Evolutionary conservation across 2,888 invertebrate genomes (phyloP).

Genomic region (Cybosia mesomella): DNA sequence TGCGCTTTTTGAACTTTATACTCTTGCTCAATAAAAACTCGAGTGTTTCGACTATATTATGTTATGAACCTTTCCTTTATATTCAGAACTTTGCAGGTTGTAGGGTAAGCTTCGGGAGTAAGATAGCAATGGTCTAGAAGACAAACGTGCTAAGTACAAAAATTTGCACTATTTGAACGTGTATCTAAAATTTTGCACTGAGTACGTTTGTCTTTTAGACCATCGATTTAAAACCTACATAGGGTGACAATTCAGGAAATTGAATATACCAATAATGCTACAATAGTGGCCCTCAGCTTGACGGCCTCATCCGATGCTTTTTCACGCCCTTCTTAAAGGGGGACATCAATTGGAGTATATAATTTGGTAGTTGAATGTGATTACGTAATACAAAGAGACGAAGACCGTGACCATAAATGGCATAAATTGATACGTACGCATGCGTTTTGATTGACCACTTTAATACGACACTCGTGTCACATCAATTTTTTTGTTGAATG

Average conservation of each 20-base stretch:
- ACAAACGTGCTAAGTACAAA: no score
- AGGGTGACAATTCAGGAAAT: no score
- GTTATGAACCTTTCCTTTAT: neutral
- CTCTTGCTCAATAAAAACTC: neutral
- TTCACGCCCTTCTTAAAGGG: no score
- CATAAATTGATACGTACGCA: conserved; percentile 31
- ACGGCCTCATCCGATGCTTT: no score
- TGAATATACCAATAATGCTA: no score
- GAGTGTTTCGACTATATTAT: neutral
- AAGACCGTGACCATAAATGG: conserved; percentile 39
- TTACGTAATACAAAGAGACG: neutral
- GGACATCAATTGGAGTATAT: no score
- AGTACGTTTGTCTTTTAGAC: no score
- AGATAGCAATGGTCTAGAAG: no score
- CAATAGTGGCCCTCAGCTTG: no score
- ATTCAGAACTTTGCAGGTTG: neutral
- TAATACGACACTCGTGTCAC: conserved; percentile 21
- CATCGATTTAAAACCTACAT: no score
- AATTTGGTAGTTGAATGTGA: neutral
- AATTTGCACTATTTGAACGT: no score
- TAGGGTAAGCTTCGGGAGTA: neutral
- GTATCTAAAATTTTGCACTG: no score
- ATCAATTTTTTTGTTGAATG: conserved; percentile 21
- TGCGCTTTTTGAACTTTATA: neutral
- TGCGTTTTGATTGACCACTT: conserved; percentile 32